Evolutionary conservation across 2,888 invertebrate genomes (phyloP).

Genomic region (Polietes domitor): DNA sequence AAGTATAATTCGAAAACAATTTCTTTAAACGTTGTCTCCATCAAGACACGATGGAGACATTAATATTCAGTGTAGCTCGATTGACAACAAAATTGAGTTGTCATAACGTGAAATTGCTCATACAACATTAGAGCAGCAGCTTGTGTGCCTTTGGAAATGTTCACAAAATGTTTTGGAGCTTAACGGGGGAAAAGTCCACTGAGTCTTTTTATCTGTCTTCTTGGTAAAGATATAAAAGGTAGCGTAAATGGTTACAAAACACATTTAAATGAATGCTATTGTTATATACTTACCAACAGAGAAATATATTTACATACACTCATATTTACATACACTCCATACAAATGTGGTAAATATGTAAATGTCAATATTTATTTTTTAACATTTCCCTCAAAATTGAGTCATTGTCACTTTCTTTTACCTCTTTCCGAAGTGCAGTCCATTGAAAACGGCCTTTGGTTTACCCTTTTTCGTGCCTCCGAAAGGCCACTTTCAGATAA

Average conservation of each 20-base stretch:
- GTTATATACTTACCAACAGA: background rate
- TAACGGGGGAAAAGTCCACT: background rate
- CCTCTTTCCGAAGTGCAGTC: background rate
- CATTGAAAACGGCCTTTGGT: background rate
- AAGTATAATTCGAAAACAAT: no score
- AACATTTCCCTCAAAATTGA: slow-evolving; percentile 37
- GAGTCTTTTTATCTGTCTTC: background rate
- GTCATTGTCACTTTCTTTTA: slow-evolving; percentile 56
- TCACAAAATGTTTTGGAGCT: background rate
- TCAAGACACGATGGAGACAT: no score
- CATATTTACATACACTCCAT: background rate
- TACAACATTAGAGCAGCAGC: no score
- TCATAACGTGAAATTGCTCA: no score
- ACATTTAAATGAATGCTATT: background rate
- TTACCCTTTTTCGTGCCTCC: background rate
- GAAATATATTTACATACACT: no score
- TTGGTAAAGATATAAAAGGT: slow-evolving; percentile 13
- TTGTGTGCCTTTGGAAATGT: background rate
- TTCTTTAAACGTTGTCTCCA: no score
- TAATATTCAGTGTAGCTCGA: no score
- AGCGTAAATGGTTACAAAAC: slow-evolving; percentile 22
- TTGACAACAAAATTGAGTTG: no score
- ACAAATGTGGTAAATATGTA: slow-evolving; percentile 31
- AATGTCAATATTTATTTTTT: slow-evolving; percentile 22
- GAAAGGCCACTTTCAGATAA: slow-evolving; percentile 1